Conservation (phyloP, 2,888 invertebrate genomes). For the Oxycera nigricornis region DNA sequence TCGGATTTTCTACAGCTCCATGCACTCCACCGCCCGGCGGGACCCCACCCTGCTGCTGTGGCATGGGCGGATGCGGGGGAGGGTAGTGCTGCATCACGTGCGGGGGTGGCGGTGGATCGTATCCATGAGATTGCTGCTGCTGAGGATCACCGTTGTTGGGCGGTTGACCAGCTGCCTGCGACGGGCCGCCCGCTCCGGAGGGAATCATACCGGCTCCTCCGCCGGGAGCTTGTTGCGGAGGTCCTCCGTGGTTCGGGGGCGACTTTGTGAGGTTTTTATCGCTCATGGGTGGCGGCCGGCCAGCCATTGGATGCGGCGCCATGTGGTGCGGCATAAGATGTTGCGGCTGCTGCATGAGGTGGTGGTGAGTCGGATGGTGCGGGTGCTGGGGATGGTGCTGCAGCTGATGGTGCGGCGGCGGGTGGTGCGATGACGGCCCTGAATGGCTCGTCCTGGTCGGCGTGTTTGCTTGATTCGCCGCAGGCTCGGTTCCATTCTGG, state of each 20-base stretch:
- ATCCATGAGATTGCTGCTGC: conserved; percentile 42
- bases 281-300: conserved; percentile 50
- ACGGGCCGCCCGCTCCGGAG: conserved; percentile 30
- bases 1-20: conserved; percentile 53
- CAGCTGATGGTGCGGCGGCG: conserved; percentile 41
- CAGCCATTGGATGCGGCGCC: conserved; percentile 58
- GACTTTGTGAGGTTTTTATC: conserved; percentile 43
- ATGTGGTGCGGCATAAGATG: conserved; percentile 79
- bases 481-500: conserved; percentile 51
- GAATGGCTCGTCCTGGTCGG: conserved; percentile 39
- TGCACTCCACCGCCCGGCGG: conserved; percentile 7
- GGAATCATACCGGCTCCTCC: conserved; percentile 31
- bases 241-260: conserved; percentile 40
- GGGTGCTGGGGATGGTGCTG: conserved; percentile 45
- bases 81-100: conserved; percentile 45
- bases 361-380: conserved; percentile 42
- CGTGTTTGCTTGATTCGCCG: conserved; percentile 43
- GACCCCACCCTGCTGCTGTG: conserved; percentile 16
- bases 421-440: conserved; percentile 36
- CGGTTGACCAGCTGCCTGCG: neutral
- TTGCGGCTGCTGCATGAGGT: conserved; percentile 52
- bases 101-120: conserved; percentile 39
- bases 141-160: conserved; percentile 31
- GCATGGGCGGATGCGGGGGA: conserved; percentile 43
- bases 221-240: conserved; percentile 17